Evolutionary conservation across 2,888 invertebrate species (phyloP), one percentile per base, ranked within the genome.

Genomic region (Julus scandinavius): DNA sequence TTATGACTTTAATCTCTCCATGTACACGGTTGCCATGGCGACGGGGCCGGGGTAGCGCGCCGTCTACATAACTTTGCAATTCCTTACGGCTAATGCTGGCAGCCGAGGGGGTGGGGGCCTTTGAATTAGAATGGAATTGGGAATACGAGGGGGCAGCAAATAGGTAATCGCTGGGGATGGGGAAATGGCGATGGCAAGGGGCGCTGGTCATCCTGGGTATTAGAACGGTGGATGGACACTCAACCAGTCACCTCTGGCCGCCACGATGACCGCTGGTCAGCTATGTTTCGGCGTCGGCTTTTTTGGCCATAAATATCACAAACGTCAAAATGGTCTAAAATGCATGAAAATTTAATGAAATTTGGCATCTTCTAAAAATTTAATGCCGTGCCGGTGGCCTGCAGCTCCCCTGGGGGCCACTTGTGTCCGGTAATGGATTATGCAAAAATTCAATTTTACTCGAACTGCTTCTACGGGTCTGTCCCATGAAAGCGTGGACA

Each of bases 1-100:
- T 85, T 85, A 85, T 85, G 85, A 49, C 85, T 85, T 85, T 85
- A 85, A 85, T 85, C 85, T 85, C 85, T 85, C 45, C 85, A 85
- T 85, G 85, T 85, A 85, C 85, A 85, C 49, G 41, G 85, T 85
- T 85, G 85, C 85, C 85, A 41, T 41, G 49, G 85, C 49, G 4
- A 49, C 45, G 49, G 41, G 85, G 49, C 41, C 41, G 49, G 41
- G 85, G 85, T 41, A 49, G 85, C 40, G 40, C 45, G 85, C 85
- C 41, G 85, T 49, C 85, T 85, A 85, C 85, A 85, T 85, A 85
- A 85, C 85, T 85, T 85, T 85, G 85, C 85, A 85, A 85, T 85
- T 85, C 85, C 49, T 85, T 41, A 85, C 49, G 17, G 85, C 41
- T 49, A 85, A 85, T 49, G 72, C 72, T n/a, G 20, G n/a, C 20